Evolutionary conservation across 1,140 invertebrate genomes (phyloP).

Genomic region (Homalodisca vitripennis): DNA sequence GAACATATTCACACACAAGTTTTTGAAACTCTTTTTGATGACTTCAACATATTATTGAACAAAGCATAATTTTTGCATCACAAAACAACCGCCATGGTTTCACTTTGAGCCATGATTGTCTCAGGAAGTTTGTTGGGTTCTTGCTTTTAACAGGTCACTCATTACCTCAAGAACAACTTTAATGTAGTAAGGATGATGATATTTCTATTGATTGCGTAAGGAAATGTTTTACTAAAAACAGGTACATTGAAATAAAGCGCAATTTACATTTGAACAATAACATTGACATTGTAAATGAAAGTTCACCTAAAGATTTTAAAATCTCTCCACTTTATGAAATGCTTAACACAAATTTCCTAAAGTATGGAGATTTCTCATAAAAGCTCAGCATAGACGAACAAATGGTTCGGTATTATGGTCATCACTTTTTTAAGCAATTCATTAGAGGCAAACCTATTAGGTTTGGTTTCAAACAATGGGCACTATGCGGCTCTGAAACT

Average conservation of each 20-base stretch:
- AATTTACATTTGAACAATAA: constrained; percentile 33
- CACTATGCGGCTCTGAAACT: constrained; percentile 21
- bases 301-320: constrained; percentile 27
- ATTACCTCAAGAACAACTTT: constrained; percentile 20
- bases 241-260: constrained; percentile 21
- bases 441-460: constrained; percentile 39
- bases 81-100: constrained; percentile 1
- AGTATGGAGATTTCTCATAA: constrained; percentile 33
- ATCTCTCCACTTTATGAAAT: constrained; percentile 23
- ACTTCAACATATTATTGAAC: neutral
- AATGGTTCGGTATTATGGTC: constrained; percentile 38
- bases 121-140: constrained; percentile 25
- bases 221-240: constrained; percentile 25
- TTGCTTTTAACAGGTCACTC: constrained; percentile 15
- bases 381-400: constrained; percentile 34
- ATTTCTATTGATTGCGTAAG: constrained; percentile 11
- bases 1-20: neutral
- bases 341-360: constrained; percentile 31
- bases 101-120: neutral
- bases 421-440: constrained; percentile 32
- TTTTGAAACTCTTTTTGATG: constrained; percentile 6
- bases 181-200: constrained; percentile 29
- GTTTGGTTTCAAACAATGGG: constrained; percentile 35
- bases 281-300: constrained; percentile 26
- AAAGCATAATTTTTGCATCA: neutral